Base-by-base conservation (phyloP, 2,113 vertebrate genomes). In the Athene noctua region DNA sequence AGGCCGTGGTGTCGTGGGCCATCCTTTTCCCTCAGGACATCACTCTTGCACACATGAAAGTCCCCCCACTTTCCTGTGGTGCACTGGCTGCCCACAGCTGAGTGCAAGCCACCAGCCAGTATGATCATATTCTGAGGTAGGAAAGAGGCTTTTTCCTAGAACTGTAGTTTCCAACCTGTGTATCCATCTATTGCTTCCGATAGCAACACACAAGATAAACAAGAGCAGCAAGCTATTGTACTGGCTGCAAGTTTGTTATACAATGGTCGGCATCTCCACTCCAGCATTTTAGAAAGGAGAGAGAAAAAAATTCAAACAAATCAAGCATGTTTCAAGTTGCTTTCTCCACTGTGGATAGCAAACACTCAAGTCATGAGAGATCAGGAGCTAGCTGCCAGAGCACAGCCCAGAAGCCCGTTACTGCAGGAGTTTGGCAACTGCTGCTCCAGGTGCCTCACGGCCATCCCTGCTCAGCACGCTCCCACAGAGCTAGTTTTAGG, bases 61-160 rank as follows among this genome's bases (percentile, higher is more conserved):
- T 71, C 34, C 74, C 23, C 18, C 38, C 57, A 18, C 57, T 20
- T 40, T 54, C 10, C 73, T 10, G 40, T 15, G 54, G 29, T 9
- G 15, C 5, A 2, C 34, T 9, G 65, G 21, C 9, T 6, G 34
- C 42, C 6, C 82, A n/a, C 32, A 61, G 66, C 42, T 52, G 10
- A 82, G 66, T 1, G 9, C 57, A n/a, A 51, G 32, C 18, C 54
- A 59, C 26, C 34, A 26, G 21, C 25, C 58, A 16, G 29, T 8
- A 20, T 1, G 0, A 4, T 5, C 52, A 11, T 3, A 0, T 51
- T 40, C 29, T 11, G 52, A 32, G 54, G 20, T 9, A 34, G 51
- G 15, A 62, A 49, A 93, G 55, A 81, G 11, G 25, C 36, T 75
- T 81, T 75, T 80, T n/a, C 62, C 88, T n/a, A 13, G 6, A 44